Conservation (phyloP, 2,888 invertebrate genomes). For the Trachelus troglodyta region DNA sequence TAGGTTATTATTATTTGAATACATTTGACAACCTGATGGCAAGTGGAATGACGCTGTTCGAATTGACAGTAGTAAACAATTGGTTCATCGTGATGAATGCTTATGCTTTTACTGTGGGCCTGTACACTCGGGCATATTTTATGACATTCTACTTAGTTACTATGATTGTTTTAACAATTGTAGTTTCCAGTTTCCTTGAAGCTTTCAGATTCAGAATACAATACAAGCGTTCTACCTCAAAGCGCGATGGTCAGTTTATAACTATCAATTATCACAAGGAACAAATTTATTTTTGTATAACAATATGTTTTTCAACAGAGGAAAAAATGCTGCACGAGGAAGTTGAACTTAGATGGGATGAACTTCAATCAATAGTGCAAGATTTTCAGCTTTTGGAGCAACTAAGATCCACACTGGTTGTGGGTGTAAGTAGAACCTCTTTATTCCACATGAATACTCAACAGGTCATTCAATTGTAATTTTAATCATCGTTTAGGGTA, state of each 20-base stretch:
- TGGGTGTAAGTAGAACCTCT: conserved; percentile 64
- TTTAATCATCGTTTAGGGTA: conserved; percentile 60
- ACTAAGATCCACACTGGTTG: conserved; percentile 67
- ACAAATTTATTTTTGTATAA: conserved; percentile 30
- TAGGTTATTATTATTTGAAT: conserved; percentile 89
- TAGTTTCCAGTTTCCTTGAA: conserved; percentile 89
- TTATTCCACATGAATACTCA: no score
- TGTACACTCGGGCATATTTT: conserved; percentile 85
- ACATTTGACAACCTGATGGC: conserved; percentile 84
- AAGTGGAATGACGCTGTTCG: conserved; percentile 86
- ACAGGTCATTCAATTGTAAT: not conserved
- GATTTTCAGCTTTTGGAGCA: conserved; percentile 69
- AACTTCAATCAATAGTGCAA: conserved; percentile 71
- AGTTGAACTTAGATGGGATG: conserved; percentile 78
- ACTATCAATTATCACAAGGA: not conserved
- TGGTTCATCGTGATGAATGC: conserved; percentile 95
- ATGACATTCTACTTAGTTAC: conserved; percentile 90
- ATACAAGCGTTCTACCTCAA: conserved; percentile 83
- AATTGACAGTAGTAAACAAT: conserved; percentile 91
- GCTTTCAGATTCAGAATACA: conserved; percentile 90
- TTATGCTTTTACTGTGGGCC: conserved; percentile 77
- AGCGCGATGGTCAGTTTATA: conserved; percentile 74
- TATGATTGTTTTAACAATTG: conserved; percentile 91
- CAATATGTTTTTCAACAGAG: conserved; percentile 67
- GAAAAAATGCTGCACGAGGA: conserved; percentile 82